phyloP scores from a whole-genome alignment of 2,113 vertebrate genomes.

The Passer domesticus region DNA sequence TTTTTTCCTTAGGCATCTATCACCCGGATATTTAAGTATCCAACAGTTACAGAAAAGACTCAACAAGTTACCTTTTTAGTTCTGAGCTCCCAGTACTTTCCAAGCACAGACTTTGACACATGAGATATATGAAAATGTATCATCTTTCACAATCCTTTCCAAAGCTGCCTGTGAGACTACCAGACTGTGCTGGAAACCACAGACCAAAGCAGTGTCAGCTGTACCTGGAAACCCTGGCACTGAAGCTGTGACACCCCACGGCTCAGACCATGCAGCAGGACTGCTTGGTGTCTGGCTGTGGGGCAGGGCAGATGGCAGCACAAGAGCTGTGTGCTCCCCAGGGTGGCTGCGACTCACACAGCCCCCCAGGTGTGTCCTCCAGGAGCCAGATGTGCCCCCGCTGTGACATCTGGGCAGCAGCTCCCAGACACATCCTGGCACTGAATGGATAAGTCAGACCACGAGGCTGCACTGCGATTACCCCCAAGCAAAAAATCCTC shows the following conservation, averaged over 20 bases:
- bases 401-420: neutral
- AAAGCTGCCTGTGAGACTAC: neutral
- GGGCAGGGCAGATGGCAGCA: neutral
- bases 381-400: neutral
- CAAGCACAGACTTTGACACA: neutral
- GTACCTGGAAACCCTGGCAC: neutral
- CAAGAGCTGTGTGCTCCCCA: accelerated
- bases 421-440: neutral
- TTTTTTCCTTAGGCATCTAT: neutral
- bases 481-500: neutral
- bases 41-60: neutral
- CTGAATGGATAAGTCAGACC: neutral
- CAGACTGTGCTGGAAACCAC: neutral
- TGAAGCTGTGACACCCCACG: accelerated
- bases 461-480: neutral
- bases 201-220: accelerated
- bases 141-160: neutral
- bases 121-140: neutral
- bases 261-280: neutral
- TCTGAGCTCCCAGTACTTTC: neutral
- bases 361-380: accelerated
- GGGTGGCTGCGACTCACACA: neutral
- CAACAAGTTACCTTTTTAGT: neutral
- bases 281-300: neutral
- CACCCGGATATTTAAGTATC: neutral